Evolutionary conservation across 2,113 vertebrate species (phyloP).

Genomic region (Haliaeetus leucogaster): DNA sequence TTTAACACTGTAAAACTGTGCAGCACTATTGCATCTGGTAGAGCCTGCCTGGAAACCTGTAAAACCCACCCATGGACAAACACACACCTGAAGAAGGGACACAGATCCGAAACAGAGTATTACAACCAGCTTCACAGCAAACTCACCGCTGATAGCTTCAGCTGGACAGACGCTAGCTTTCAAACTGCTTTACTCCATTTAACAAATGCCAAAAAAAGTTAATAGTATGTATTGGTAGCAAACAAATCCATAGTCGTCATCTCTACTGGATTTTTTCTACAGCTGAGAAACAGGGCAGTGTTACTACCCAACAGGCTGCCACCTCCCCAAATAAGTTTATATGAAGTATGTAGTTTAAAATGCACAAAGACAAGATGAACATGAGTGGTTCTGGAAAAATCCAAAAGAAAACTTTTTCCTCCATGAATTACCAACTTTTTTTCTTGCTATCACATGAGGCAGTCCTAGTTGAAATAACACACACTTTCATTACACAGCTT

Average conservation of each 20-base stretch:
- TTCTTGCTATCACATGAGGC: not conserved
- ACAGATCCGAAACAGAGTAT: accelerated
- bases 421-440: accelerated
- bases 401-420: not conserved
- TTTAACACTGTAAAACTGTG: not conserved
- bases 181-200: not conserved
- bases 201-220: not conserved
- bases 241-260: accelerated
- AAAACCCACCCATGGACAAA: not conserved
- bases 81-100: accelerated
- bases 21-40: not conserved
- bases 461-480: not conserved
- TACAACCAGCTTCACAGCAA: not conserved
- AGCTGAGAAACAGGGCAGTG: not conserved
- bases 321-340: not conserved
- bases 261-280: not conserved
- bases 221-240: accelerated
- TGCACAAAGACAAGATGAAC: not conserved
- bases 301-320: not conserved
- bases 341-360: not conserved
- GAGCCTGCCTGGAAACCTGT: not conserved
- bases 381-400: accelerated
- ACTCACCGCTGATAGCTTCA: accelerated
- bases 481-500: not conserved
- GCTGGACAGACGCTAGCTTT: accelerated